Evolutionary conservation across 2,888 invertebrate genomes (phyloP), one percentile per base, ranked within the genome.

Genomic region (Ormyrus nitidulus): DNA sequence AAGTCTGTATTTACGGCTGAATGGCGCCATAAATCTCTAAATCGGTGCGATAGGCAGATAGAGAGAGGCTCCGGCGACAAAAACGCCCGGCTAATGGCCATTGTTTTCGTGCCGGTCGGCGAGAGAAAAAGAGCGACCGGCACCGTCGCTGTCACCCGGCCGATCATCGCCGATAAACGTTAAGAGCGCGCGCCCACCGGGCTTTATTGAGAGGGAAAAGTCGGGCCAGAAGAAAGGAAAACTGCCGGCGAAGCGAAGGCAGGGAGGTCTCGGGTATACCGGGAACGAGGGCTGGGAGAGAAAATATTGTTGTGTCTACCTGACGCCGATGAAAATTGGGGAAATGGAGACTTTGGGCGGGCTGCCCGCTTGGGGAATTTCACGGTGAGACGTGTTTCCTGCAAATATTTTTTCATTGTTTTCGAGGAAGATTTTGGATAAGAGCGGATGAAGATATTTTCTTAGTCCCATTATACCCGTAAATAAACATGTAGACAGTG

Each of bases 121-220:
- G 34, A 34, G 34, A 34, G 34, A 34, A 34, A 34, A 34, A 34
- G 34, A 34, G 34, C 34, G 34, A 34, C 34, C 34, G 34, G 13
- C 34, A 66, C 34, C 59, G 34, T 8, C 11, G 44, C 49, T 44
- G 49, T 70, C 69, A 48, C 46, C 70, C 9, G 6, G 34, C 4
- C 53, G 58, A 79, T 74, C 65, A 79, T 75, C 65, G 61, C 13
- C 74, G 75, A 75, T 75, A 75, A 75, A 69, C 19, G n/a, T n/a
- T 2, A 8, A 13, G 53, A 10, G 68, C 51, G 65, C n/a, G 54
- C 53, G 56, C 8, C 58, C 54, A 34, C 48, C 48, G 8, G 34
- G 34, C 34, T 5, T 51, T 46, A 58, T 8, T 8, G 13, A 59
- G 34, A 11, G 53, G 46, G 49, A 61, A 62, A 56, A 65, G 70